These are phyloP conservation scores for Bellardia pandia DNA, from an alignment of 2,888 invertebrate genomes.

Conservation along the genomic window DNA sequence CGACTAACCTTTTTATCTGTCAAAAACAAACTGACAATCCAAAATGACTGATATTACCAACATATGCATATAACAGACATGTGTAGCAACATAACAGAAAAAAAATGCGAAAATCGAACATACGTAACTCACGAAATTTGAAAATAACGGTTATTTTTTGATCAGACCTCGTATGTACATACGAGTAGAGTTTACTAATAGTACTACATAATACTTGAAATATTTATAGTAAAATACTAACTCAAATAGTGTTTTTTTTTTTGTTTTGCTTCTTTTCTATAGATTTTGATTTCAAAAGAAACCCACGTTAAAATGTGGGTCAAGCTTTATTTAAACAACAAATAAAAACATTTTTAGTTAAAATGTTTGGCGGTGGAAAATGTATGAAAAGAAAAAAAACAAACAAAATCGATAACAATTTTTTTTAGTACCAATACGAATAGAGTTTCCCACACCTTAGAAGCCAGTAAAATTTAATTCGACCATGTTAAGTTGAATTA, in stretches of 20 bases:
- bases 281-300: conserved; percentile 30
- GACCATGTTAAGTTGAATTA: conserved; percentile 55
- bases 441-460: conserved; percentile 68
- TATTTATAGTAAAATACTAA: conserved; percentile 6
- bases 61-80: no score
- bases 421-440: conserved; percentile 9
- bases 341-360: conserved; percentile 59
- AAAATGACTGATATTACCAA: no score
- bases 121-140: no score
- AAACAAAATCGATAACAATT: conserved; percentile 56
- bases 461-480: conserved; percentile 22
- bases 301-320: conserved; percentile 68
- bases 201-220: conserved; percentile 30
- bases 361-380: conserved; percentile 58
- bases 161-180: no score
- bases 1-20: no score
- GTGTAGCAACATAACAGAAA: no score
- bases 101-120: no score
- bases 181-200: background rate
- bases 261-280: conserved; percentile 13
- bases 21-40: no score
- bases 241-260: conserved; percentile 14
- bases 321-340: conserved; percentile 62
- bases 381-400: conserved; percentile 14
- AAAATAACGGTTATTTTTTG: no score